Evolutionary conservation across 2,113 vertebrate genomes (phyloP), one percentile per base, ranked within the genome.

Genomic region (Paramormyrops kingsleyae): DNA sequence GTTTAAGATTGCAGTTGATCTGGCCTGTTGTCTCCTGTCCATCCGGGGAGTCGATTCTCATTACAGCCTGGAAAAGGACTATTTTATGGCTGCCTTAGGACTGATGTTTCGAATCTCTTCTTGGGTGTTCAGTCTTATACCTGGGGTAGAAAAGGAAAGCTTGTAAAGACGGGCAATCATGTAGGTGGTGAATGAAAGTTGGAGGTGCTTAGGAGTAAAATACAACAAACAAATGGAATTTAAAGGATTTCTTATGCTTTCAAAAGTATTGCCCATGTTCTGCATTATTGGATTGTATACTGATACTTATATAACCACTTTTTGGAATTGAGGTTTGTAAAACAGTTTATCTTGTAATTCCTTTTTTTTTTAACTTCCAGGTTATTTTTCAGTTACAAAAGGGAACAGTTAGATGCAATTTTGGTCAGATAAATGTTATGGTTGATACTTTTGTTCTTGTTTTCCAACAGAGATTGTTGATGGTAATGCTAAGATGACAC

Each of bases 401-500:
- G 27, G 12, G 66, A 15, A 35, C 31, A 74, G 66, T 35, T 12
- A 9, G 24, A 9, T n/a, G 24, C 2, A 59, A 3, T 27, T 66
- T 66, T 27, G 8, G 9, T 27, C 59, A 27, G 59, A n/a, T 27
- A 66, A 27, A 84, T 84, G 44, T 85, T 13, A 85, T 17, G 8
- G 70, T 39, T 19, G 5, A 77, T 39, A 6, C 15, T 80, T 42
- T 42, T 53, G 10, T 31, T 56, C 39, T 52, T 27, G 80, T 46
- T 87, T 47, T 39, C 77, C 39, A 59, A 47, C 93, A 98, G 97
- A 98, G 94, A 98, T 98, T 19, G 97, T 97, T 0, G 97, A 98
- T 0, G 97, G 97, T 47, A 98, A 98, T 59, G 94, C 94, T 93
- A 98, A 98, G 95, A 98, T 98, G 97, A 98, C 97, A n/a, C 94